These are phyloP conservation scores for Scomberomorus guttatus DNA, from an alignment of 2,797 vertebrate genomes.

Conservation along the genomic window DNA sequence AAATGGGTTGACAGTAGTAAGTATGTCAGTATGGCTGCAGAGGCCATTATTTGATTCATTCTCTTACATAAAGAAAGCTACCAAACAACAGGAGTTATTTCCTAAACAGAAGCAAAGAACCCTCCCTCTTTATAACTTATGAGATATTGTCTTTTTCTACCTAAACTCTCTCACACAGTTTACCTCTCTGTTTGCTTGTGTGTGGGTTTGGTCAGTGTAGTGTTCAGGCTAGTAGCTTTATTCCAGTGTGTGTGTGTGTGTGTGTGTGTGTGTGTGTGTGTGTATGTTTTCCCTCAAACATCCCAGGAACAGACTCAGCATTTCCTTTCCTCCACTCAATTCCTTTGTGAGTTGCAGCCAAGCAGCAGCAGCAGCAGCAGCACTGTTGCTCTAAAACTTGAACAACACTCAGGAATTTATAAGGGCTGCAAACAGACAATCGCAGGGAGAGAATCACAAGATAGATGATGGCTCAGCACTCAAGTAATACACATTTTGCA, in stretches of 20 bases:
- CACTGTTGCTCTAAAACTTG: background rate
- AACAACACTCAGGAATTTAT: constrained; percentile 34
- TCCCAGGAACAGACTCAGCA: constrained; percentile 80
- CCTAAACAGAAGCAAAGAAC: background rate
- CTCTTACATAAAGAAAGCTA: background rate
- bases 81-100: background rate
- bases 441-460: constrained; percentile 1
- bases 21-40: background rate
- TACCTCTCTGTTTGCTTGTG: constrained; percentile 42
- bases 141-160: too few species aligned
- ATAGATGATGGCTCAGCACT: constrained; percentile 8
- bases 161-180: background rate
- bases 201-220: background rate
- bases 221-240: too few species aligned
- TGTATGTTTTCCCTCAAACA: constrained; percentile 45
- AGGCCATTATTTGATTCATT: background rate
- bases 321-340: constrained; percentile 67
- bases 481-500: background rate
- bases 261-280: too few species aligned
- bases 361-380: background rate
- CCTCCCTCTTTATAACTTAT: too few species aligned
- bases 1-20: background rate
- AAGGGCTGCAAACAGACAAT: constrained; percentile 11
- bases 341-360: constrained; percentile 33
- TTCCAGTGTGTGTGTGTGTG: too few species aligned